These are phyloP conservation scores for Cercocebus atys DNA, from an alignment of 2,113 vertebrate genomes.

Conservation along the genomic window DNA sequence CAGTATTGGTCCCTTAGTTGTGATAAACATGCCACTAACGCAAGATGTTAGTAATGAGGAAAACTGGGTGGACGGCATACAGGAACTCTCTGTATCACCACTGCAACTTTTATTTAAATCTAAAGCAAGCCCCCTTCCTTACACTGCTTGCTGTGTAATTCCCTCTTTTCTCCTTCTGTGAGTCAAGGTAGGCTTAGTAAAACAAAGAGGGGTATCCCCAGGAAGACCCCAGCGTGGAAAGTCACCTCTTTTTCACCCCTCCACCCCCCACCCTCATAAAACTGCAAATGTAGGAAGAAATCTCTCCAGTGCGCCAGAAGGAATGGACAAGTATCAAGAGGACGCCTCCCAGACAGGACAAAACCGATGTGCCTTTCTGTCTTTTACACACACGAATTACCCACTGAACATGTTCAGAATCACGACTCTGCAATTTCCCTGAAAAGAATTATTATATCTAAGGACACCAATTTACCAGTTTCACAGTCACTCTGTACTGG, in stretches of 20 bases:
- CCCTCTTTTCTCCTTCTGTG: background rate
- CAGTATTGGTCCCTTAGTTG: background rate
- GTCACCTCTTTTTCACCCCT: background rate
- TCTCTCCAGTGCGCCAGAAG: background rate
- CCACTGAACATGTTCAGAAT: background rate
- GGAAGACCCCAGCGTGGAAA: background rate
- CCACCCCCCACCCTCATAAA: background rate
- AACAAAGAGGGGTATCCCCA: background rate
- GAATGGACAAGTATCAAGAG: background rate
- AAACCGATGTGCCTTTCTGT: background rate
- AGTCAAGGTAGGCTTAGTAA: background rate
- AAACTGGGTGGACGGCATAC: rapidly evolving
- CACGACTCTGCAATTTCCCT: background rate
- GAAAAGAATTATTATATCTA: background rate
- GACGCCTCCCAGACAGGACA: rapidly evolving
- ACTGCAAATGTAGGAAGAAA: background rate
- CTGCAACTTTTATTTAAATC: background rate
- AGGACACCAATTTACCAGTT: background rate
- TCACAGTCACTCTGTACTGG: background rate
- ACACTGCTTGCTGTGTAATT: background rate
- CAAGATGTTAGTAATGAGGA: background rate
- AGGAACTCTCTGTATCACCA: background rate
- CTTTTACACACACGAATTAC: background rate
- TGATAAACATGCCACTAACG: background rate
- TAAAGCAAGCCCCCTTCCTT: background rate